Base-by-base conservation (phyloP, 2,888 invertebrate genomes). In the Hipparchia sbordonii region DNA sequence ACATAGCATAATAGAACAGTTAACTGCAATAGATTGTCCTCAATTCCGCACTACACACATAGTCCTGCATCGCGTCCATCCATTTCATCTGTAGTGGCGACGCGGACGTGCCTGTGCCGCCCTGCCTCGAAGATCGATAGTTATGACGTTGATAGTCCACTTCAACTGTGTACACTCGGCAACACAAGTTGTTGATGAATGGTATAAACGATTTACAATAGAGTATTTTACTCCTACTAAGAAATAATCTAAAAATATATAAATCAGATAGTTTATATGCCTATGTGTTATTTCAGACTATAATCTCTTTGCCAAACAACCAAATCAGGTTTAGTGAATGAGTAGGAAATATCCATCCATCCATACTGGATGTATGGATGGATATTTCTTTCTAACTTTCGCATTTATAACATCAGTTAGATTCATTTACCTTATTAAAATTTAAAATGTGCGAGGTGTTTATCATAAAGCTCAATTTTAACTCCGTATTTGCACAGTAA, bases 61-160 rank as follows among this genome's bases (percentile, higher is more conserved):
- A 61, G 62, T 62, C n/a, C 46, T 12, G 46, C 46, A 12, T 2
- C n/a, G 45, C 23, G 8, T 45, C 56, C 78, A 77, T 79, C 77
- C 79, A 79, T 79, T 79, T 79, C 79, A 72, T 76, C 67, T 77
- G 78, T 74, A 79, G 79, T 77, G 78, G 74, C 76, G 76, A 72
- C 78, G 76, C 70, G 79, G 76, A 72, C 78, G 76, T 72, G 79
- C 77, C 78, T 76, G 71, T 73, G 69, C 48, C 75, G 71, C 72
- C 66, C 61, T 71, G 69, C 70, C 72, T 70, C 72, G 72, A 73
- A 77, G 77, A 79, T 79, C 79, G 74, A 79, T 79, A 78, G 75
- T 77, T 76, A 77, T 78, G 76, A 75, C 76, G 77, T 77, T 74
- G 76, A 77, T 77, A 76, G 73, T 72, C 77, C 72, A 75, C 72